Evolutionary conservation across 2,113 vertebrate genomes (phyloP).

Genomic region (Coreoperca whiteheadi): DNA sequence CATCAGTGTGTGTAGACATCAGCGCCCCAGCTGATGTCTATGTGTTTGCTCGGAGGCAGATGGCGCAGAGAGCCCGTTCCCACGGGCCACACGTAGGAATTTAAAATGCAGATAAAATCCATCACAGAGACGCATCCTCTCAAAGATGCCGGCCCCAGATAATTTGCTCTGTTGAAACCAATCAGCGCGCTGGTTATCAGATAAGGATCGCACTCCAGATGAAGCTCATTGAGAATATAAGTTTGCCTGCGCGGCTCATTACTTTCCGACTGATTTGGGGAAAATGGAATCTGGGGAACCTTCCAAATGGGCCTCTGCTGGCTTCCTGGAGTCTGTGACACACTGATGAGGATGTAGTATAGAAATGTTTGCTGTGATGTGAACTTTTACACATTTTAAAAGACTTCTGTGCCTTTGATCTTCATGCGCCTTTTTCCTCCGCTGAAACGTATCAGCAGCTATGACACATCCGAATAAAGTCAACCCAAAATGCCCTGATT

Average conservation of each 20-base stretch:
- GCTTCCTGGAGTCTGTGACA: constrained; percentile 19
- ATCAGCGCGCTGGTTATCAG: constrained; percentile 41
- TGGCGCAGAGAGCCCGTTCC: constrained; percentile 71
- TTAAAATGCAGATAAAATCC: constrained; percentile 74
- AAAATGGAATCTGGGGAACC: constrained; percentile 25
- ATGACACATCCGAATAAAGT: constrained; percentile 30
- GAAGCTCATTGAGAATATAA: constrained; percentile 44
- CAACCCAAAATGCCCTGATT: neutral
- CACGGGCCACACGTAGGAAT: constrained; percentile 75
- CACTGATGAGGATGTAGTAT: constrained; percentile 5
- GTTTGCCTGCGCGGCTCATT: constrained; percentile 37
- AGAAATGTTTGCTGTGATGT: constrained; percentile 23
- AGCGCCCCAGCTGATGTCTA: constrained; percentile 59
- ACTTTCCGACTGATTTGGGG: constrained; percentile 35
- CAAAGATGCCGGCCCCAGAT: constrained; percentile 46
- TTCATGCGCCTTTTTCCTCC: neutral
- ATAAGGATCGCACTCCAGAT: constrained; percentile 38
- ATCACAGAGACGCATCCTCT: constrained; percentile 54
- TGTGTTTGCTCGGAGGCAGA: constrained; percentile 75
- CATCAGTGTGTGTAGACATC: constrained; percentile 2
- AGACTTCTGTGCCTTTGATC: constrained; percentile 23
- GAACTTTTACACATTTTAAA: constrained; percentile 10
- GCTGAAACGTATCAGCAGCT: constrained; percentile 9
- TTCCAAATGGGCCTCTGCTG: constrained; percentile 8
- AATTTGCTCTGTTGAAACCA: constrained; percentile 44